Conservation (phyloP, 2,888 invertebrate species). For the Marasmarcha lunaedactyla region DNA sequence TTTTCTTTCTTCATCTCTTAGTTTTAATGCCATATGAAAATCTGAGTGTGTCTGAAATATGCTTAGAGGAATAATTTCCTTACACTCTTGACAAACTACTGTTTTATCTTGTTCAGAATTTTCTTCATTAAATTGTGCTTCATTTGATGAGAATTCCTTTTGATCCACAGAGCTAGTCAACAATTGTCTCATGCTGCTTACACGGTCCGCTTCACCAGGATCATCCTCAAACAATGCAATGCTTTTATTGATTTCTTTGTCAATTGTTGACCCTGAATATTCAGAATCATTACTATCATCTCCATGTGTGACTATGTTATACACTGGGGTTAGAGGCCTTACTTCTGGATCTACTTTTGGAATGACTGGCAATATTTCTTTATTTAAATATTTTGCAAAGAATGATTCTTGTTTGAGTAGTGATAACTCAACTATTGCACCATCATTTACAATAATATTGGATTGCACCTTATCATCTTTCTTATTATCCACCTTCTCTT, state of each 20-base stretch:
- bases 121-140: background rate
- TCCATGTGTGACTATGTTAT: constrained; percentile 32
- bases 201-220: constrained; percentile 32
- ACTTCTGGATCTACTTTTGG: constrained; percentile 1
- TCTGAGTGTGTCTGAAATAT: constrained; percentile 78
- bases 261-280: constrained; percentile 54
- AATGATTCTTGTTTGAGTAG: constrained; percentile 57
- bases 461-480: constrained; percentile 8
- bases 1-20: constrained; percentile 70
- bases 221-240: constrained; percentile 54
- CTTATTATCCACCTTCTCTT: constrained; percentile 18
- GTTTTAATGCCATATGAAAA: constrained; percentile 77
- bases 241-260: constrained; percentile 58
- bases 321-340: constrained; percentile 30
- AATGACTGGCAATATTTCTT: constrained; percentile 4
- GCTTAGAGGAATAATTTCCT: constrained; percentile 63
- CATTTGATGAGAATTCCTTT: background rate
- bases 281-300: constrained; percentile 51
- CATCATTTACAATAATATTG: constrained; percentile 3
- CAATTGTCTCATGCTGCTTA: constrained; percentile 41
- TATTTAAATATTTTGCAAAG: constrained; percentile 44
- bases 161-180: constrained; percentile 27
- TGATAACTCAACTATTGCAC: constrained; percentile 25
- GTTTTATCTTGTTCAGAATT: constrained; percentile 13
- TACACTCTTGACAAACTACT: constrained; percentile 75